Evolutionary conservation across 2,797 vertebrate genomes (phyloP), one percentile per base, ranked within the genome.

Genomic region (Falco biarmicus): DNA sequence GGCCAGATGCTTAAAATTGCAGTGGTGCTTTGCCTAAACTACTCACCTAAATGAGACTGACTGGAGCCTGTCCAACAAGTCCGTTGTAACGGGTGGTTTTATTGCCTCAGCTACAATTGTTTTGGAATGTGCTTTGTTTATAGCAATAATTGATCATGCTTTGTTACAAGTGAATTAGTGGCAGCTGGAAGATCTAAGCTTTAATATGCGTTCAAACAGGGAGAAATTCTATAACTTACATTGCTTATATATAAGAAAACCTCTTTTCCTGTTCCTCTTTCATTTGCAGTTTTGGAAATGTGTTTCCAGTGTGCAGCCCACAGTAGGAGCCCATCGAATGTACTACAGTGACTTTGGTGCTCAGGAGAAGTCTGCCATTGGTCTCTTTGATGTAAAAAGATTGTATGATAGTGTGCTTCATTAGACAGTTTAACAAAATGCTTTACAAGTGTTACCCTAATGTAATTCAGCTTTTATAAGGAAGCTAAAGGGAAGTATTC

Each of bases 111-210:
- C 77, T 84, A 91, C 89, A 93, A 92, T 95, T 95, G 91, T 86
- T 94, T 94, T 87, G 70, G 71, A 96, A 95, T 80, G 80, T 90
- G 37, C 86, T 94, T 96, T 97, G 83, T 96, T 97, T 96, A 95
- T 60, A 93, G 84, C 29, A 80, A 71, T 95, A 95, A 92, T 94
- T 90, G 94, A 97, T 95, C 77, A 61, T 77, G 83, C 80, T 94
- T 94, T 86, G 86, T 91, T 93, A 91, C 69, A 81, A 95, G 79
- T 54, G 87, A 84, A 90, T 93, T 92, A 80, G 84, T 79, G 84
- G 64, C 93, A 96, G 78, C 78, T 97, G 91, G 75, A 89, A 95
- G 87, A 93, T 89, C 83, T 85, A 61, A 87, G 79, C 29, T 91
- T 60, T 90, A 82, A 87, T 95, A 89, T 94, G 91, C 54, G 31